These are phyloP conservation scores for Helicoverpa zea DNA, from an alignment of 1,140 invertebrate genomes.

Conservation along the genomic window DNA sequence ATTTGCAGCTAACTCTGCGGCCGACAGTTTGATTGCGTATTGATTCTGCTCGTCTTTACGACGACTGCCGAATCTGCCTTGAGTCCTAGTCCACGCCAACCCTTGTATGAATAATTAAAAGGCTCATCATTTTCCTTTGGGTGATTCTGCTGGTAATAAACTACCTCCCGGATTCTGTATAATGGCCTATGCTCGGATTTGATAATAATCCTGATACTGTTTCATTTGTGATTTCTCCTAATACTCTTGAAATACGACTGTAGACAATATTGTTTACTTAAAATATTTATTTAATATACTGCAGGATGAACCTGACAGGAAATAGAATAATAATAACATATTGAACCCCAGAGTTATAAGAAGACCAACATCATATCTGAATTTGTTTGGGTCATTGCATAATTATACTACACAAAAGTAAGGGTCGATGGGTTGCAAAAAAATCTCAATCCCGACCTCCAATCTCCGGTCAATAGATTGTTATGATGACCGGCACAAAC, in stretches of 20 bases:
- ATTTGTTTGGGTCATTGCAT: constrained; percentile 36
- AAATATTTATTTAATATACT: background rate
- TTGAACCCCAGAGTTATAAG: background rate
- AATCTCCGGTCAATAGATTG: constrained; percentile 48
- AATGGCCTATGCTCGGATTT: background rate
- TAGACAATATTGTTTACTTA: background rate
- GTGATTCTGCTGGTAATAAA: background rate
- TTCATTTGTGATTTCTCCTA: background rate
- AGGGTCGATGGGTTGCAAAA: constrained; percentile 16
- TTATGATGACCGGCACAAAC: constrained; percentile 37
- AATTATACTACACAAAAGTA: constrained; percentile 34
- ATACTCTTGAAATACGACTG: background rate
- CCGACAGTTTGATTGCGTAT: constrained; percentile 75
- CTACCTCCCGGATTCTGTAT: background rate
- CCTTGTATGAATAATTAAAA: constrained; percentile 33
- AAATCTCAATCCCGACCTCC: constrained; percentile 38
- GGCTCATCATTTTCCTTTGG: background rate
- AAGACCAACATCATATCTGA: constrained; percentile 1
- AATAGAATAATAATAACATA: background rate
- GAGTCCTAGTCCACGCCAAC: constrained; percentile 2
- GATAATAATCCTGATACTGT: background rate
- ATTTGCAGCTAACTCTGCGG: constrained; percentile 67
- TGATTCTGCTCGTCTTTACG: constrained; percentile 60
- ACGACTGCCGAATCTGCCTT: constrained; percentile 31
- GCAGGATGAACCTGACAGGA: too few species aligned